Conservation (phyloP, 2,888 invertebrate genomes). For the Agriopis leucophaearia region DNA sequence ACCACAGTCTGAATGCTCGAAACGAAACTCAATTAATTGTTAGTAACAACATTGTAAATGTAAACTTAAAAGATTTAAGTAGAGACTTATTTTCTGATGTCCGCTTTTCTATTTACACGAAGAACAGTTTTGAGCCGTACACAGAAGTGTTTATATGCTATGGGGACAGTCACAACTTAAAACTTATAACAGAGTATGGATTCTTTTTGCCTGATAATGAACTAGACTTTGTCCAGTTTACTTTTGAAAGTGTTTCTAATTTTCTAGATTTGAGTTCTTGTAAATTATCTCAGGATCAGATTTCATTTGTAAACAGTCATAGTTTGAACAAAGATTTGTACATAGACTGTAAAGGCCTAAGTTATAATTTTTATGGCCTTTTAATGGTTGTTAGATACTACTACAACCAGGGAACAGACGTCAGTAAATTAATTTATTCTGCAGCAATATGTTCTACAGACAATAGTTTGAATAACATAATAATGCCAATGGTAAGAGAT, state of each 20-base stretch:
- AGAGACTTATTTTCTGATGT: slow-evolving; percentile 72
- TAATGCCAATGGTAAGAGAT: slow-evolving; percentile 70
- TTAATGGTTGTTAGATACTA: slow-evolving; percentile 80
- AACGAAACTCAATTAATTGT: slow-evolving; percentile 83
- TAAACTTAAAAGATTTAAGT: slow-evolving; percentile 63
- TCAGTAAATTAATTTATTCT: slow-evolving; percentile 77
- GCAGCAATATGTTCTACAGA: slow-evolving; percentile 77
- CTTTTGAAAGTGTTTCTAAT: slow-evolving; percentile 82
- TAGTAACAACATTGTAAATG: slow-evolving; percentile 65
- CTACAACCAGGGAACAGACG: slow-evolving; percentile 71
- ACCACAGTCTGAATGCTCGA: slow-evolving; percentile 90
- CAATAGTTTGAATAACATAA: slow-evolving; percentile 70
- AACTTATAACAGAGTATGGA: slow-evolving; percentile 95
- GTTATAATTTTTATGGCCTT: slow-evolving; percentile 88
- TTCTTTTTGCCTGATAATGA: slow-evolving; percentile 91
- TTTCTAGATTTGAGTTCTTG: slow-evolving; percentile 69
- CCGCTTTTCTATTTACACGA: slow-evolving; percentile 79
- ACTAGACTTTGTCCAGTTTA: slow-evolving; percentile 89
- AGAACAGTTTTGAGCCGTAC: slow-evolving; percentile 86
- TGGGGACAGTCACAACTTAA: slow-evolving; percentile 92
- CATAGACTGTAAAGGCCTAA: slow-evolving; percentile 87
- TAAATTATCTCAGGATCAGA: slow-evolving; percentile 84
- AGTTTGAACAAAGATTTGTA: slow-evolving; percentile 88
- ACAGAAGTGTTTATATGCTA: slow-evolving; percentile 96
- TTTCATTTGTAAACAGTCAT: slow-evolving; percentile 88